Percentiles rank a stretch among this genome's conserved stretches.
Conservation (phyloP, 92 coral and sea anemone genomes). For the Muricea muricata region DNA sequence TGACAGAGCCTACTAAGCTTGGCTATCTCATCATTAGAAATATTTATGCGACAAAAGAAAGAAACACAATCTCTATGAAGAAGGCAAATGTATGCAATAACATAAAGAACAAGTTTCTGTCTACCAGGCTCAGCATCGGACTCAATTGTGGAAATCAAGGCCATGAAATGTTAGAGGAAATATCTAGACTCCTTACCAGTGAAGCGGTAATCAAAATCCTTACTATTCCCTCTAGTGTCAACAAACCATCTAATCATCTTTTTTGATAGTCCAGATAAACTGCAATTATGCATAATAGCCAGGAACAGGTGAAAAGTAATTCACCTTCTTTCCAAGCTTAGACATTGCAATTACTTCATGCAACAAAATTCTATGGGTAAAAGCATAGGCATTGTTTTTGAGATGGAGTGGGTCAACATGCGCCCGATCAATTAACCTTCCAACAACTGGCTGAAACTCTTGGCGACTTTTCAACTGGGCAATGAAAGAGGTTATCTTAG, state of each 20-base stretch:
- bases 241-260: slow-evolving; percentile 29
- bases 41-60: slow-evolving; percentile 42
- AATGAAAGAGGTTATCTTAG: slow-evolving; percentile 4
- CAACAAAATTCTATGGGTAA: neutral
- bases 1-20: slow-evolving; percentile 33
- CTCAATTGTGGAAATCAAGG: slow-evolving; percentile 42
- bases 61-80: slow-evolving; percentile 56
- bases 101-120: slow-evolving; percentile 3
- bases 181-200: too few species aligned
- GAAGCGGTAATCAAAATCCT: too few species aligned
- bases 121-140: neutral
- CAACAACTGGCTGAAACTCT: slow-evolving; percentile 14
- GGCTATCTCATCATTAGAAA: slow-evolving; percentile 47
- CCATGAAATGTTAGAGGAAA: slow-evolving; percentile 58
- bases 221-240: slow-evolving; percentile 18
- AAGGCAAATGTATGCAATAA: slow-evolving; percentile 25
- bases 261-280: slow-evolving; percentile 7
- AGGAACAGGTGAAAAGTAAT: neutral
- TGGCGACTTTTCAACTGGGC: neutral
- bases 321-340: slow-evolving; percentile 32
- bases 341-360: slow-evolving; percentile 32
- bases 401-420: too few species aligned
- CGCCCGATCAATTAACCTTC: neutral
- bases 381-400: neutral
- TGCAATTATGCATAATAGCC: neutral